Evolutionary conservation across 2,113 vertebrate species (phyloP), one percentile per base, ranked within the genome.

Genomic region (Colinus virginianus): DNA sequence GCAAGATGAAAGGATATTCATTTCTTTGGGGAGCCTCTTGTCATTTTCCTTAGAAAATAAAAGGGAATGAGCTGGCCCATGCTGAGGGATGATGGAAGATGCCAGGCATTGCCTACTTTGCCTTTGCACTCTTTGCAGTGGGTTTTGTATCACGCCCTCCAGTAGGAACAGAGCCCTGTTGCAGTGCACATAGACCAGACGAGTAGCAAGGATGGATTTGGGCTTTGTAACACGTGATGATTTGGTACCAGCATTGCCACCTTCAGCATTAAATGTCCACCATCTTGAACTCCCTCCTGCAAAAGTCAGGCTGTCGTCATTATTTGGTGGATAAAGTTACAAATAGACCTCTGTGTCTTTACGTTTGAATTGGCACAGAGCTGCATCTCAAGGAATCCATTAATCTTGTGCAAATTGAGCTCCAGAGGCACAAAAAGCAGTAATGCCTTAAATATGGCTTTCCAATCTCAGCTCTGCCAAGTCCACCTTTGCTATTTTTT

Each of bases 381-480:
- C 68, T 83, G 22, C 71, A 19, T 83, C 78, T 95, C 5, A 13
- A 88, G 76, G 72, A 95, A 86, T 88, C 68, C 51, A 75, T 95
- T 94, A 88, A 75, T 94, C 91, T 88, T 14, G 4, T 80, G n/a
- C 58, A 76, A 93, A 81, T 75, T 78, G 85, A 93, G 84, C 82
- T 90, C 85, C 48, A 4, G 22, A 66, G 66, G 72, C 94, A 95
- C 82, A 81, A 76, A 85, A 95, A 79, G 86, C 77, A 88, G 90
- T 94, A 94, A 94, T 94, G 88, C 63, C 42, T 96, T 96, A 95
- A 95, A 90, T 95, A 88, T 23, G 58, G 38, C 62, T 84, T 94
- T 96, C 59, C 72, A 74, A 34, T 53, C 66, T 88, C 58, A 78
- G n/a, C 4, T 5, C 42, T 92, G 81, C 63, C 19, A 80, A 95